phyloP scores from a whole-genome alignment of 2,797 vertebrate species.

The Lycodopsis pacificus region DNA sequence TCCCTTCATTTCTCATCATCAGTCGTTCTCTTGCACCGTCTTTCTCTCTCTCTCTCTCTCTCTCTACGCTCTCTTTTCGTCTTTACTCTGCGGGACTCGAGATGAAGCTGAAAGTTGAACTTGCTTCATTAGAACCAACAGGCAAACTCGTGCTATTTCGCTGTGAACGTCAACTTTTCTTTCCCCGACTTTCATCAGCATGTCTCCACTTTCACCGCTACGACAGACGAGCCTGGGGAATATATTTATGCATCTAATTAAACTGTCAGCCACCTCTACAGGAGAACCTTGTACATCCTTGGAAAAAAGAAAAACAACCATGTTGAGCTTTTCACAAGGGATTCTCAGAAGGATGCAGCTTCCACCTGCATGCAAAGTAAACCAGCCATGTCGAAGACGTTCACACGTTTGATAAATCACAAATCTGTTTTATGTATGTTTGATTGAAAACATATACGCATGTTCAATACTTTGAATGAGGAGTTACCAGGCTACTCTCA shows the following conservation, averaged over 20 bases:
- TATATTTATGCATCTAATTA: slow-evolving; percentile 63
- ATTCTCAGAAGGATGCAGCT: slow-evolving; percentile 27
- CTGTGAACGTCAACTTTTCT: neutral
- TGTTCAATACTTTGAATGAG: neutral
- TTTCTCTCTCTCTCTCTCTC: neutral
- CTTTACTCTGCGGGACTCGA: slow-evolving; percentile 34
- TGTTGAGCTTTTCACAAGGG: slow-evolving; percentile 17
- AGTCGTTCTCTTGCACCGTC: slow-evolving; percentile 17
- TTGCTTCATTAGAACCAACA: slow-evolving; percentile 33
- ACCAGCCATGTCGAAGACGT: no score
- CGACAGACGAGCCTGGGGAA: slow-evolving; percentile 44
- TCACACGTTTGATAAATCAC: neutral
- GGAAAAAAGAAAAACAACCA: neutral
- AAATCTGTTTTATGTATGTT: neutral
- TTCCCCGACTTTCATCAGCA: slow-evolving; percentile 23
- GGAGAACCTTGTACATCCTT: slow-evolving; percentile 20
- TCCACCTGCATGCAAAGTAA: slow-evolving; percentile 29
- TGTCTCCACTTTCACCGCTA: neutral
- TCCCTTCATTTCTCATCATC: slow-evolving; percentile 72
- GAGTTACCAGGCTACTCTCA: no score
- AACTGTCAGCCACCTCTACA: slow-evolving; percentile 37
- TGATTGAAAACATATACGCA: neutral
- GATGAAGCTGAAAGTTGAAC: slow-evolving; percentile 56
- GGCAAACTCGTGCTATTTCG: neutral
- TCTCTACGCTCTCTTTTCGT: slow-evolving; percentile 20